Evolutionary conservation across 1,140 invertebrate species (phyloP).

Genomic region (Panagrolaimus sp.): DNA sequence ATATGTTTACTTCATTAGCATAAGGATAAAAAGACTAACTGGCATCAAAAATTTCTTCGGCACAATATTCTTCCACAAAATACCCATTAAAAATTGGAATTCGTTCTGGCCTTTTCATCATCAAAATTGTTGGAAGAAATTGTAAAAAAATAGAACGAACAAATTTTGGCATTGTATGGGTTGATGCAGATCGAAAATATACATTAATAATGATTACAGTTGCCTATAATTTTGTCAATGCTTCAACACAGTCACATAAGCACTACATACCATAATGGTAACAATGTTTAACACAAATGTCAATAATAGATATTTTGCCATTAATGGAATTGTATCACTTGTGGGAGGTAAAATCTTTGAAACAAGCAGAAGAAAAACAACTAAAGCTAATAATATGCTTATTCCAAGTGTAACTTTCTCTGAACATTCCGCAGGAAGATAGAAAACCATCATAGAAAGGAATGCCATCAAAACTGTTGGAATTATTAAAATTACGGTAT

Average conservation of each 20-base stretch:
- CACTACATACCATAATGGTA: slow-evolving; percentile 71
- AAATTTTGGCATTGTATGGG: slow-evolving; percentile 84
- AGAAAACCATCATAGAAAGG: slow-evolving; percentile 94
- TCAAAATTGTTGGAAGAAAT: slow-evolving; percentile 68
- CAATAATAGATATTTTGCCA: slow-evolving; percentile 96
- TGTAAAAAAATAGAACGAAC: slow-evolving; percentile 85
- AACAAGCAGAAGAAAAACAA: slow-evolving; percentile 94
- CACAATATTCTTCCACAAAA: slow-evolving; percentile 58
- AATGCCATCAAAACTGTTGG: slow-evolving; percentile 97
- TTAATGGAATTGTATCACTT: slow-evolving; percentile 84
- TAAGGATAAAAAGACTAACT: slow-evolving; percentile 29
- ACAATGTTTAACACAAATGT: slow-evolving; percentile 99
- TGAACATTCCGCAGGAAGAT: slow-evolving; percentile 74
- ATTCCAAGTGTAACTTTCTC: slow-evolving; percentile 91
- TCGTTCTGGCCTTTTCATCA: slow-evolving; percentile 55
- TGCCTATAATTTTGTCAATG: slow-evolving; percentile 9
- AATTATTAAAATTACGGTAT: slow-evolving; percentile 96
- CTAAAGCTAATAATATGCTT: slow-evolving; percentile 94
- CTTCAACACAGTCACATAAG: slow-evolving; percentile 14
- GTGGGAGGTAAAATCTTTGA: slow-evolving; percentile 97
- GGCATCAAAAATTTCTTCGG: slow-evolving; percentile 54
- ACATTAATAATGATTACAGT: slow-evolving; percentile 85
- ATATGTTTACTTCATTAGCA: not conserved
- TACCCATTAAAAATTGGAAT: slow-evolving; percentile 67
- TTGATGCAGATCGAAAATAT: slow-evolving; percentile 88